A percentile compares a stretch with the other conserved stretches of the same genome.
Conservation (phyloP, 2,888 invertebrate species). For the Nephrotoma guestfalica region DNA sequence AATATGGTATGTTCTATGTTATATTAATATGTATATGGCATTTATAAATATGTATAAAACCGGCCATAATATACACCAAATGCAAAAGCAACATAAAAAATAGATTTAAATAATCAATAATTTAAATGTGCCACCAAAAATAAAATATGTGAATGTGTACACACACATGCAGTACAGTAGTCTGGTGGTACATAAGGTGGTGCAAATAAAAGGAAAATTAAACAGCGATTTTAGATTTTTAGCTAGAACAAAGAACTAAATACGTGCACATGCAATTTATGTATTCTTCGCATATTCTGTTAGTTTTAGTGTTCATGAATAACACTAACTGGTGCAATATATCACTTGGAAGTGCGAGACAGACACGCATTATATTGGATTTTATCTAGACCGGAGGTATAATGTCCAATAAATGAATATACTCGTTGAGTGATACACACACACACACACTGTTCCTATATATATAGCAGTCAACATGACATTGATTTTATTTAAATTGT, state of each 20-base stretch:
- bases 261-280: not conserved
- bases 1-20: not conserved
- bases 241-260: not conserved
- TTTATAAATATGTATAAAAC: not conserved
- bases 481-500: not conserved
- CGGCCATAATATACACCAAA: not conserved
- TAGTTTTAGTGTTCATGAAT: not conserved
- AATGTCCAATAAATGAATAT: not conserved
- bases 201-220: not conserved
- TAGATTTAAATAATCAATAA: not conserved
- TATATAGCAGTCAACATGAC: not conserved
- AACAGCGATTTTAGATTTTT: not conserved
- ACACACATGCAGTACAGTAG: not conserved
- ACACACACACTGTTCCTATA: not conserved
- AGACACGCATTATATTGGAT: not conserved
- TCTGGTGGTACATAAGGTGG: not conserved
- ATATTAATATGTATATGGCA: not conserved
- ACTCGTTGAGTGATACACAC: not conserved
- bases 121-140: not conserved
- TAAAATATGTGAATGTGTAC: not conserved
- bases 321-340: not conserved
- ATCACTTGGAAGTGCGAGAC: not conserved
- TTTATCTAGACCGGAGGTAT: not conserved
- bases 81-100: not conserved
- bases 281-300: not conserved